Base-by-base conservation (phyloP, 2,113 vertebrate genomes). In the Dromaius novaehollandiae region DNA sequence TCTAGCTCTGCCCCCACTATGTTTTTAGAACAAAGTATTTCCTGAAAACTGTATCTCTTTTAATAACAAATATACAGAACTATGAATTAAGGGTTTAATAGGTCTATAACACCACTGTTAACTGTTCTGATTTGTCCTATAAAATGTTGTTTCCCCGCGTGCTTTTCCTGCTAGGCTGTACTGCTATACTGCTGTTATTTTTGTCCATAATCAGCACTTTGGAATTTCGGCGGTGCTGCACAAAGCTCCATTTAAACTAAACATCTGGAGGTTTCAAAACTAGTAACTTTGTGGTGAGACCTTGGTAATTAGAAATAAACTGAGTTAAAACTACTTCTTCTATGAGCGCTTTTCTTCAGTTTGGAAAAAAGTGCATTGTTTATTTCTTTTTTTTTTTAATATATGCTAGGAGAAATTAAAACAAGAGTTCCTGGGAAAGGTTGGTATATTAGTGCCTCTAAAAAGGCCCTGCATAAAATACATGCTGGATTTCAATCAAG, bases 301-400 rank as follows among this genome's bases (percentile, higher is more conserved):
- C 64, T 60, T 71, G 73, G 89, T 81, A 81, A 86, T 60, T 60
- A 53, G 87, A 89, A 89, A 91, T 38, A 92, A 90, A 82, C 50
- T 17, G 60, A 93, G 46, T 46, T 73, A 74, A 58, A 53, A 38
- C 75, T 94, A 26, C 0, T 0, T 76, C 73, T 50, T 70, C 32
- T 75, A 40, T 50, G 55, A 46, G 21, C 68, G 55, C 6, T 71
- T 78, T 74, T 82, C 26, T 78, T 71, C 24, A 50, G 42, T 78
- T 60, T 84, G 69, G 82, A 86, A 82, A 56, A 90, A 75, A 46
- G 46, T 32, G 16, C 55, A 20, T 55, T 92, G 42, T 86, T 60
- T 86, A 64, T 61, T 90, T 46, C 50, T 84, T 58, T 15, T 60
- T 88, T 48, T 48, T 48, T 32, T 58, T 18, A 58, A 58, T 32